phyloP scores from a whole-genome alignment of 2,113 vertebrate species.

The Oreochromis tanganicae region DNA sequence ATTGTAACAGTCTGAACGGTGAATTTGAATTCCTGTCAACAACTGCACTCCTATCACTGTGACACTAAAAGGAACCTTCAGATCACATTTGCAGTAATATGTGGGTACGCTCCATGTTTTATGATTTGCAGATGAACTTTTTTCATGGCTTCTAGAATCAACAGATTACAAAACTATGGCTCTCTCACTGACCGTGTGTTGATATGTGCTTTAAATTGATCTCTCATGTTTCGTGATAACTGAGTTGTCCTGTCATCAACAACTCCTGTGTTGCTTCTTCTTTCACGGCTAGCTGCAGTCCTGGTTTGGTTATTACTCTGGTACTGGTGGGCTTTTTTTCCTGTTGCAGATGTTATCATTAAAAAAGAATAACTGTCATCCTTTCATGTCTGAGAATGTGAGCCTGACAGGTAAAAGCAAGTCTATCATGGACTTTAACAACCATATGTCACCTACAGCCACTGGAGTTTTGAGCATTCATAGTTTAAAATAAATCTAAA shows the following conservation, averaged over 20 bases:
- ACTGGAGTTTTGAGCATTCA: not conserved
- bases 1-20: not conserved
- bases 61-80: constrained; percentile 46
- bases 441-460: not conserved
- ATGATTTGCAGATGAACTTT: constrained; percentile 1
- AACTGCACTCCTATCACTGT: constrained; percentile 63
- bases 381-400: not conserved
- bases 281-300: not conserved
- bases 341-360: not conserved
- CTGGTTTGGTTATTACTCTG: not conserved
- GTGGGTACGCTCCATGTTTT: not conserved
- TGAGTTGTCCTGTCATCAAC: not conserved
- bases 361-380: not conserved
- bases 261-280: not conserved
- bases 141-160: not conserved
- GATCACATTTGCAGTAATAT: not conserved
- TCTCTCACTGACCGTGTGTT: constrained; percentile 2
- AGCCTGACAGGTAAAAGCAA: not conserved
- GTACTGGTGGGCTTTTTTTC: not conserved
- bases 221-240: constrained; percentile 10
- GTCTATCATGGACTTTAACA: not conserved
- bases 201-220: constrained; percentile 18
- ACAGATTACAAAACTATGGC: not conserved
- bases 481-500: not conserved
- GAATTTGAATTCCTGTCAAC: constrained; percentile 1